Conservation (phyloP, 92 coral and sea anemone species). For the Porites evermanni region DNA sequence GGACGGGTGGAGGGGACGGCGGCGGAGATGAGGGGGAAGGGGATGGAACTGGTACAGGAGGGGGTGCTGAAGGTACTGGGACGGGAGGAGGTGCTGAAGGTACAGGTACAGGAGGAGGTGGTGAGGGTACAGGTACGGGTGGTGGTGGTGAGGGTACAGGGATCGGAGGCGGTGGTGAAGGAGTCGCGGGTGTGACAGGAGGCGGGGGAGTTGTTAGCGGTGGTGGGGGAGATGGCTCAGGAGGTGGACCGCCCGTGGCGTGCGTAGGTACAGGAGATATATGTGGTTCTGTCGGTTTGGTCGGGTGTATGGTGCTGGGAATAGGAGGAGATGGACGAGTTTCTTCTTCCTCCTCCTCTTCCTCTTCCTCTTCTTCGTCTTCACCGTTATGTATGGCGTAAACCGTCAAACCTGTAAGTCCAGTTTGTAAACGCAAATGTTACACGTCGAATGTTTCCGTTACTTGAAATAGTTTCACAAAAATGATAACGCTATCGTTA, state of each 20-base stretch:
- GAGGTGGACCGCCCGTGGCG: conserved; percentile 7
- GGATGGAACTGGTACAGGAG: conserved; percentile 11
- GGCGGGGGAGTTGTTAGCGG: conserved; percentile 3
- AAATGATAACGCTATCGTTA: too few relatives aligned
- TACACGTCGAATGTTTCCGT: neutral
- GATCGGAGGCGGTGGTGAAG: conserved; percentile 24
- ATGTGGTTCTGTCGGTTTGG: neutral
- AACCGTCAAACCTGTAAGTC: conserved; percentile 62
- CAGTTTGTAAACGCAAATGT: neutral
- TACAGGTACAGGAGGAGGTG: conserved; percentile 20
- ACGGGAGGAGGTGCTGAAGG: conserved; percentile 27
- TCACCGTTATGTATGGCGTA: conserved; percentile 49
- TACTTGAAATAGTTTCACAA: neutral
- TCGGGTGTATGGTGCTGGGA: conserved; percentile 44
- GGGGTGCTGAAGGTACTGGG: conserved; percentile 23
- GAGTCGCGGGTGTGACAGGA: neutral
- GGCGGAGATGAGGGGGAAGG: neutral
- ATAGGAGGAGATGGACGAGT: conserved; percentile 56
- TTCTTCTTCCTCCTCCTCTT: conserved; percentile 58
- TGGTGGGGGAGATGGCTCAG: conserved; percentile 12
- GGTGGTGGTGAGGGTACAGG: conserved; percentile 32
- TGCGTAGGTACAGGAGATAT: neutral
- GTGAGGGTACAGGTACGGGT: conserved; percentile 6
- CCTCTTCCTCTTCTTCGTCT: conserved; percentile 61
- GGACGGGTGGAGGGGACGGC: conserved; percentile 25